Base-by-base conservation (phyloP, 2,888 invertebrate genomes). In the Drosophila hamatofila region DNA sequence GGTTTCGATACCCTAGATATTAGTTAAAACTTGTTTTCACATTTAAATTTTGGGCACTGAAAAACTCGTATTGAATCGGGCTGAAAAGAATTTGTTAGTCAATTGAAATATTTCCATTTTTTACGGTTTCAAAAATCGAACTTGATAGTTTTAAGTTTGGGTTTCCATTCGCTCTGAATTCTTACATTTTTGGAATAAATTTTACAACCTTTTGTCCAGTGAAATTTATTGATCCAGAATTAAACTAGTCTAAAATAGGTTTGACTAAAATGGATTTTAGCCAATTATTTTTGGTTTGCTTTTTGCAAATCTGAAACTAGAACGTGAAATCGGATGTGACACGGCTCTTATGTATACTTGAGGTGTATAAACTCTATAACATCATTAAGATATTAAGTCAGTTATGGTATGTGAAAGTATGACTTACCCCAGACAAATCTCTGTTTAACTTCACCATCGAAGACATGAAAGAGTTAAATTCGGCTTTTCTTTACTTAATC, bases 1-100 rank as follows among this genome's bases (percentile, higher is more conserved):
- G 46, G 21, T 41, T 11, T 11, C 14, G 9, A 60, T 63, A 75
- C 72, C 67, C 72, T 72, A 54, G 35, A 55, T 6, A 27, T n/a
- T 1, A 27, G 18, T 8, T 27, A 2, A 18, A 52, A 35, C 51
- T 52, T 6, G 51, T 52, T 52, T 35, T 52, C 9, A 14, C 9
- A 23, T 16, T 21, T 7, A 11, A 11, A 27, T 27, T 27, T 48
- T 27, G 48, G 27, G 5, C 25, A 8, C 23, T 14, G 14, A 23
- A 44, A 48, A 48, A 27, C 25, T n/a, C 12, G 1, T 11, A n/a
- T 4, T 6, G 1, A n/a, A 48, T 27, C 18, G 11, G 11, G 12
- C n/a, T 12, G 25, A 12, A 49, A 12, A 30, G 25, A n/a, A 23
- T 48, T 27, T 27, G 23, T 3, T 14, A 8, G 16, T 44, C 23